Evolutionary conservation across 2,888 invertebrate species (phyloP), one percentile per base, ranked within the genome.

Genomic region (Hofmannophila pseudospretella): DNA sequence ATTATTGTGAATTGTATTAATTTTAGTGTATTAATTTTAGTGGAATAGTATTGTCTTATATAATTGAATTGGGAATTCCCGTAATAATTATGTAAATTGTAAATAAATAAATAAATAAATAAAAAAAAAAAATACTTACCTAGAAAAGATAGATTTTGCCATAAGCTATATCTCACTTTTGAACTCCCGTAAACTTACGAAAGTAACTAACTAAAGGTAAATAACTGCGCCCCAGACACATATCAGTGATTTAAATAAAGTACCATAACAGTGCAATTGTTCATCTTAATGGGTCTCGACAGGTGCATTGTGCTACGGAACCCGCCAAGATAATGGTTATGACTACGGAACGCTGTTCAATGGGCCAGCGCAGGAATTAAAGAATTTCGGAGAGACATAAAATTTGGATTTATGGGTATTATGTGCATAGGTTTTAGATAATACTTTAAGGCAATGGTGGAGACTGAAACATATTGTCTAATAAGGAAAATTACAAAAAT

Each of bases 301-400:
- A 66, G 67, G 55, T 70, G 69, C 71, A 72, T 68, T 67, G 58
- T 57, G 57, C 50, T 32, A 49, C 49, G 48, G 45, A 51, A 54
- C 51, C 43, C 34, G 39, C 32, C 49, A 47, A 65, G 64, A 67
- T 69, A 68, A 63, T 58, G 57, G 54, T 50, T 52, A 55, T 60
- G 50, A 54, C 54, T 49, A 42, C 41, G 47, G 53, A 47, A 53
- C 44, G 23, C 41, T 38, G 44, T 51, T 47, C 51, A 58, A 48
- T 36, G 44, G 46, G 40, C 42, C 2, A 22, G 28, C 32, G 34
- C 34, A 23, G 12, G 19, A 34, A 11, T 26, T 27, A 34, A 27
- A 38, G 32, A 32, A 30, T 34, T 11, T 13, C 23, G 22, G 26
- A 27, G 31, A 11, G 30, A 27, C 22, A 10, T 12, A 13, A 8